A percentile compares a stretch with the other conserved stretches of the same genome.
Conservation (phyloP, 2,888 invertebrate species). For the Tanytarsus gracilentus region DNA sequence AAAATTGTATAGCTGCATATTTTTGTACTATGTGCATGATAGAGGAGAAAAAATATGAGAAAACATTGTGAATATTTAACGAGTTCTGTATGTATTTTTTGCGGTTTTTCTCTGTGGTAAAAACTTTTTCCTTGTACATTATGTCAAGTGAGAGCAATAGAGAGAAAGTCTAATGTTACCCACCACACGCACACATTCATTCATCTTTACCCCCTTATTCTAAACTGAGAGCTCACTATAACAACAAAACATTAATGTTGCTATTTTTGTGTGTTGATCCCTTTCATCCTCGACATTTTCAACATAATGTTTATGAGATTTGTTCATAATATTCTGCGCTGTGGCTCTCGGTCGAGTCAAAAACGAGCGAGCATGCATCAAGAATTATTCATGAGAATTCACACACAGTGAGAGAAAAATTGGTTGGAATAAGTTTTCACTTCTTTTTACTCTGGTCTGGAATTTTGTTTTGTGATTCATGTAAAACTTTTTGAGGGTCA, state of each 20-base stretch:
- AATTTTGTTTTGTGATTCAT: too few relatives aligned
- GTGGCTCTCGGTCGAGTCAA: neutral
- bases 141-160: too few relatives aligned
- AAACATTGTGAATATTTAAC: constrained; percentile 9
- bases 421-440: too few relatives aligned
- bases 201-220: neutral
- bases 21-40: neutral
- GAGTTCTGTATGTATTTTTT: neutral
- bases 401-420: too few relatives aligned
- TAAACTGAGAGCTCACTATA: neutral
- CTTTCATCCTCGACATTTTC: neutral
- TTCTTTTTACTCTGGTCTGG: too few relatives aligned
- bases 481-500: too few relatives aligned
- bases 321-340: too few relatives aligned
- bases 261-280: neutral
- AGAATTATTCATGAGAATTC: neutral
- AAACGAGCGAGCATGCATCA: neutral
- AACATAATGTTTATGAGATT: neutral
- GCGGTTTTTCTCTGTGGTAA: neutral
- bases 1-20: too few relatives aligned
- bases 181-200: neutral
- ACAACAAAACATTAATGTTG: neutral
- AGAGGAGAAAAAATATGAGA: neutral
- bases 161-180: too few relatives aligned
- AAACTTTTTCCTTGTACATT: neutral